These are phyloP conservation scores for Caenorhabditis virilis DNA, from an alignment of 2,888 invertebrate genomes.

Conservation along the genomic window DNA sequence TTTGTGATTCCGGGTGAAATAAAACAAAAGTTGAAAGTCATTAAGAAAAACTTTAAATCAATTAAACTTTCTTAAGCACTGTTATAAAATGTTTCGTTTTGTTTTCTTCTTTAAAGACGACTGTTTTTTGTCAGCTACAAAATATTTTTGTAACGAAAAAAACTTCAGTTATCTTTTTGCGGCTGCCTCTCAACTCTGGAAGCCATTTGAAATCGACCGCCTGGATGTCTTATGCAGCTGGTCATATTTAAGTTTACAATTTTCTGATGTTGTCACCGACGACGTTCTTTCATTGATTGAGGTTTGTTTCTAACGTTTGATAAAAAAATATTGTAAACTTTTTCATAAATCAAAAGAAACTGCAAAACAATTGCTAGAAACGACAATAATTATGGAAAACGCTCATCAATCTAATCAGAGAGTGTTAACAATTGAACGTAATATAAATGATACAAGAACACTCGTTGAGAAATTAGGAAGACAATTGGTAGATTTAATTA, in stretches of 20 bases:
- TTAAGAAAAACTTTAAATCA: too few species aligned
- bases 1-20: too few species aligned
- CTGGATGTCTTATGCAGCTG: slow-evolving; percentile 52
- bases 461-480: slow-evolving; percentile 40
- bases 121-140: too few species aligned
- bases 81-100: too few species aligned
- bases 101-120: too few species aligned
- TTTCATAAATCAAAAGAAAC: slow-evolving; percentile 39
- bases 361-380: slow-evolving; percentile 33
- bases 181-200: slow-evolving; percentile 49
- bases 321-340: not conserved
- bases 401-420: slow-evolving; percentile 54
- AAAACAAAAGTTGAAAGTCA: too few species aligned
- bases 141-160: too few species aligned
- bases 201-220: slow-evolving; percentile 47
- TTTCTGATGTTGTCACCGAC: slow-evolving; percentile 47
- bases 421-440: slow-evolving; percentile 52
- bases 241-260: slow-evolving; percentile 53
- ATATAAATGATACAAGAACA: slow-evolving; percentile 35
- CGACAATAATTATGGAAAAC: slow-evolving; percentile 50
- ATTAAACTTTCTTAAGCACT: too few species aligned
- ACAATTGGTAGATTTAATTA: slow-evolving; percentile 17
- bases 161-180: slow-evolving; percentile 50
- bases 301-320: slow-evolving; percentile 11
- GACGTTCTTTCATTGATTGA: slow-evolving; percentile 37